A percentile compares a stretch with the other conserved stretches of the same genome.
Evolutionary conservation across 1,140 invertebrate genomes (phyloP).

Genomic region (Cyclina sinensis): DNA sequence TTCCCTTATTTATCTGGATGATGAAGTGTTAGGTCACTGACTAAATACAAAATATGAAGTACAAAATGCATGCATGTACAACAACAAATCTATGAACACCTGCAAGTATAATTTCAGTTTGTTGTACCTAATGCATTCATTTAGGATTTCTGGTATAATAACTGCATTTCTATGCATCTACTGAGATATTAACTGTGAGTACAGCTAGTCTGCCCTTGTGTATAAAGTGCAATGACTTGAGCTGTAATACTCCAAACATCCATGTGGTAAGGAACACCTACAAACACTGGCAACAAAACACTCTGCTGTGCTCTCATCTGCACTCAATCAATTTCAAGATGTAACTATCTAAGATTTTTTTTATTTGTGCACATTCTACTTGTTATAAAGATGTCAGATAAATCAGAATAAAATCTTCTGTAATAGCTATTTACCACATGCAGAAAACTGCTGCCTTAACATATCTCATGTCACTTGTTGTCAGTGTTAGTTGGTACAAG

Average conservation of each 20-base stretch:
- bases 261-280: slow-evolving; percentile 6
- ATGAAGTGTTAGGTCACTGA: slow-evolving; percentile 24
- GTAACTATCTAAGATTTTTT: too few relatives aligned
- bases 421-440: too few relatives aligned
- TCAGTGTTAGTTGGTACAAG: neutral
- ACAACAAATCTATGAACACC: slow-evolving; percentile 37
- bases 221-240: neutral
- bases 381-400: too few relatives aligned
- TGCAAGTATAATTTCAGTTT: slow-evolving; percentile 1
- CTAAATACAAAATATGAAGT: slow-evolving; percentile 39
- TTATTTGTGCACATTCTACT: too few relatives aligned
- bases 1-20: neutral
- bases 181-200: neutral
- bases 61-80: slow-evolving; percentile 50
- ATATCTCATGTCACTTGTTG: neutral
- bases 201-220: slow-evolving; percentile 5
- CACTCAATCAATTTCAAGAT: too few relatives aligned
- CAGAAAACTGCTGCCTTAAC: too few relatives aligned
- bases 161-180: neutral
- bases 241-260: neutral
- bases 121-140: slow-evolving; percentile 47
- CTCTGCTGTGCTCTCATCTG: too few relatives aligned
- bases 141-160: neutral
- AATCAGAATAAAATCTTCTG: too few relatives aligned
- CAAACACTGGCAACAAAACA: too few relatives aligned